Evolutionary conservation across 2,888 invertebrate genomes (phyloP).

Genomic region (Chamaedrilus cognettii): DNA sequence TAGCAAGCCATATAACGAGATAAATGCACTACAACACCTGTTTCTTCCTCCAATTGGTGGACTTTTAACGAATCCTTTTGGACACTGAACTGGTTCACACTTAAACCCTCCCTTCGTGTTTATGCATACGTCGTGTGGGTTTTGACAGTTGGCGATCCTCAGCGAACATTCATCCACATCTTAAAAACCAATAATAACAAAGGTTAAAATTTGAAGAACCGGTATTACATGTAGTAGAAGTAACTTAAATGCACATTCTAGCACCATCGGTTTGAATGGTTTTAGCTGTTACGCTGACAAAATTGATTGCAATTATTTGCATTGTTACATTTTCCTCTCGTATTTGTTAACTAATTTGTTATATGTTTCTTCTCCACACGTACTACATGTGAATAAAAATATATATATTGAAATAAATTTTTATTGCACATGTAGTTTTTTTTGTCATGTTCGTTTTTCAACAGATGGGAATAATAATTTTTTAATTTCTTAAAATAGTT

Average conservation of each 20-base stretch:
- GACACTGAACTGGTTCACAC: constrained; percentile 85
- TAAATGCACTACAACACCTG: constrained; percentile 31
- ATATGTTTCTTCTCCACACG: no score
- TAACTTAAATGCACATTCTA: no score
- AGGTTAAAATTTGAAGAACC: no score
- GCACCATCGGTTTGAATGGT: no score
- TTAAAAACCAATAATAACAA: no score
- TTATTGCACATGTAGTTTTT: not conserved
- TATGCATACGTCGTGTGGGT: constrained; percentile 75
- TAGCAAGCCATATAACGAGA: no score
- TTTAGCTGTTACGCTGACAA: no score
- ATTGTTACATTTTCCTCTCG: no score
- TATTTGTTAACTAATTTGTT: no score
- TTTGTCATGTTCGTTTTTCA: not conserved
- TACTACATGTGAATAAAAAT: no score
- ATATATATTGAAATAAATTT: not conserved
- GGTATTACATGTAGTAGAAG: no score
- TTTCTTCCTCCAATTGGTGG: constrained; percentile 46
- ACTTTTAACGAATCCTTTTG: constrained; percentile 72
- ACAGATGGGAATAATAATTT: not conserved
- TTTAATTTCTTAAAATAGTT: not conserved
- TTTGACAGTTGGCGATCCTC: constrained; percentile 58
- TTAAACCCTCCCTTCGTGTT: constrained; percentile 87
- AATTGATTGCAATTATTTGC: no score
- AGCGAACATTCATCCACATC: constrained; percentile 76